Percentiles rank a stretch among this genome's conserved stretches.
phyloP scores from a whole-genome alignment of 2,797 vertebrate species.

The Channa striata region DNA sequence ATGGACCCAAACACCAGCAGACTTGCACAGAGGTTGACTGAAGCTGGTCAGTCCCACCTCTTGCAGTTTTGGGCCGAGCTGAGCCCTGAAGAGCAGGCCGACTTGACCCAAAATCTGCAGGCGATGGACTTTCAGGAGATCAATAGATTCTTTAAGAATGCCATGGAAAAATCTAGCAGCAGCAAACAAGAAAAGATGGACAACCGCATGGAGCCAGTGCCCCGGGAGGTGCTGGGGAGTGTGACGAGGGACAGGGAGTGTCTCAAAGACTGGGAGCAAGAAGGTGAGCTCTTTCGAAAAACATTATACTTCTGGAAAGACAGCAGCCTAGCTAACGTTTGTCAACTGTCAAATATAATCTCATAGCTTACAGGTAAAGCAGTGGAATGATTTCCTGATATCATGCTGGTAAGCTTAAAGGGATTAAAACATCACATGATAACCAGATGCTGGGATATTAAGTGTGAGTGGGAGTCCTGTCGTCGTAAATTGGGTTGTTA shows the following conservation, averaged over 20 bases:
- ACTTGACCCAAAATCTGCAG: constrained; percentile 82
- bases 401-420: constrained; percentile 7
- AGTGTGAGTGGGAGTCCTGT: background rate
- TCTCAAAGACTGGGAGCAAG: constrained; percentile 88
- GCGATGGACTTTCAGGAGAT: constrained; percentile 89
- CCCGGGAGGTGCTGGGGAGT: constrained; percentile 91
- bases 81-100: constrained; percentile 76
- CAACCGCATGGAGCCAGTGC: constrained; percentile 91
- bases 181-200: constrained; percentile 87
- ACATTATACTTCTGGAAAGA: constrained; percentile 1
- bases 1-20: constrained; percentile 81
- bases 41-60: constrained; percentile 89
- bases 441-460: constrained; percentile 16
- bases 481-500: background rate
- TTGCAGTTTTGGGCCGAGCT: constrained; percentile 90
- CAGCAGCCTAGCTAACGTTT: background rate
- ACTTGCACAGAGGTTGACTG: constrained; percentile 78
- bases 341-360: constrained; percentile 6
- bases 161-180: constrained; percentile 81
- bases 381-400: constrained; percentile 19
- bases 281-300: constrained; percentile 80
- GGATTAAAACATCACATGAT: constrained; percentile 53
- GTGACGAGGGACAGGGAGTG: constrained; percentile 87
- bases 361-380: background rate
- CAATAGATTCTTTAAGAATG: constrained; percentile 87